Evolutionary conservation across 92 coral and sea anemone genomes (phyloP).

Genomic region (Zoanthus gigantus): DNA sequence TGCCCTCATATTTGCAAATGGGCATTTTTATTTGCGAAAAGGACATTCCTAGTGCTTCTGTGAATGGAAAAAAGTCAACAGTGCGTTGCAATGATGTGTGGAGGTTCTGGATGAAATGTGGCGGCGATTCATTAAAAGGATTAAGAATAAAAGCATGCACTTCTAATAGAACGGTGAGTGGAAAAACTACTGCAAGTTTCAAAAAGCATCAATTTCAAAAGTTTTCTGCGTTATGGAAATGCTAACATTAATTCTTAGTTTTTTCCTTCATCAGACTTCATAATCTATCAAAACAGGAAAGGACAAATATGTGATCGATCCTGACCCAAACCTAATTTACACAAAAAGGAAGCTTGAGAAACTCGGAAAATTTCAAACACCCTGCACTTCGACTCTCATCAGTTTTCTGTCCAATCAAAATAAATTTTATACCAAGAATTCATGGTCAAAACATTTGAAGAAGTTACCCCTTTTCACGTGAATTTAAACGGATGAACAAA

Average conservation of each 20-base stretch:
- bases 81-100: neutral
- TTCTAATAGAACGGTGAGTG: neutral
- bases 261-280: neutral
- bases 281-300: neutral
- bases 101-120: slow-evolving; percentile 31
- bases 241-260: neutral
- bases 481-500: slow-evolving; percentile 9
- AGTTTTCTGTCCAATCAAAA: neutral
- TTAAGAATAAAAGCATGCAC: slow-evolving; percentile 23
- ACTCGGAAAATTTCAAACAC: too few species aligned
- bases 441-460: slow-evolving; percentile 14
- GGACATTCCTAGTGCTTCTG: slow-evolving; percentile 22
- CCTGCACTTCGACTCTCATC: neutral
- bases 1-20: too few species aligned
- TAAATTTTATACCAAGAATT: too few species aligned
- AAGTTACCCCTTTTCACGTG: slow-evolving; percentile 8
- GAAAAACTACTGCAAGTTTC: too few species aligned
- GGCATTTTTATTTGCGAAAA: neutral
- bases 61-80: neutral
- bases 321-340: neutral
- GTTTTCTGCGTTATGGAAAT: too few species aligned
- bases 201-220: too few species aligned
- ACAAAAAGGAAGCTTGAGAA: neutral
- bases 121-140: neutral
- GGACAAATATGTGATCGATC: slow-evolving; percentile 3